Evolutionary conservation across 2,797 vertebrate species (phyloP), one percentile per base, ranked within the genome.

Genomic region (Neomorphus geoffroyi): DNA sequence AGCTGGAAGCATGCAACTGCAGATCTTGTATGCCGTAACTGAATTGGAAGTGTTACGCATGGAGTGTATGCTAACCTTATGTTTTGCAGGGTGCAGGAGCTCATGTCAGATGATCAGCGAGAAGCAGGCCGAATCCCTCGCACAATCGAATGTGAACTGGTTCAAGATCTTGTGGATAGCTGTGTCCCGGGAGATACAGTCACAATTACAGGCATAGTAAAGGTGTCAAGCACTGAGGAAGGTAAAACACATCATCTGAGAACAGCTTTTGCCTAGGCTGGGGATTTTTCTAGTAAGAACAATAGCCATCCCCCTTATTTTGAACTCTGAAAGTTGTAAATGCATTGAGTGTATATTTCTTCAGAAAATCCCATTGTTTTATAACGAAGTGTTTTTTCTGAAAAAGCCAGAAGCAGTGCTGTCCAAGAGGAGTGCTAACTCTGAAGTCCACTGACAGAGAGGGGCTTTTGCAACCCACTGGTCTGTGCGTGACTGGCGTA

Each of bases 71-170:
- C 60, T 79, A 3, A 4, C 26, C 26, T 32, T 0, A 0, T 93
- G 41, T 82, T 41, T 32, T 88, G 77, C 96, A 99, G 99, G 97
- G 98, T 99, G 92, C 99, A 99, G 97, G 99, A 99, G 96, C 91
- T 99, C 79, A 99, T 99, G 96, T 98, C 98, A 0, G 99, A 99
- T 11, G 99, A 99, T 91, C 99, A 99, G 91, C 97, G 98, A 91
- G 99, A 99, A 97, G 98, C 99, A 2, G 99, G 99, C 30, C 98
- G 99, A 77, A 99, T 99, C 94, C 99, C 99, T 6, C 98, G 99
- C 70, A 99, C 99, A 3, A 98, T 99, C 4, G 99, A 99, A 92
- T 99, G 99, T 96, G 99, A 99, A 71, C 98, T 99, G 92, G 97
- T 98, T 75, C 98, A 99, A 11, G 99, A 99, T 86, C 98, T 99